phyloP scores from a whole-genome alignment of 2,888 invertebrate genomes.

The Papilio gigon region DNA sequence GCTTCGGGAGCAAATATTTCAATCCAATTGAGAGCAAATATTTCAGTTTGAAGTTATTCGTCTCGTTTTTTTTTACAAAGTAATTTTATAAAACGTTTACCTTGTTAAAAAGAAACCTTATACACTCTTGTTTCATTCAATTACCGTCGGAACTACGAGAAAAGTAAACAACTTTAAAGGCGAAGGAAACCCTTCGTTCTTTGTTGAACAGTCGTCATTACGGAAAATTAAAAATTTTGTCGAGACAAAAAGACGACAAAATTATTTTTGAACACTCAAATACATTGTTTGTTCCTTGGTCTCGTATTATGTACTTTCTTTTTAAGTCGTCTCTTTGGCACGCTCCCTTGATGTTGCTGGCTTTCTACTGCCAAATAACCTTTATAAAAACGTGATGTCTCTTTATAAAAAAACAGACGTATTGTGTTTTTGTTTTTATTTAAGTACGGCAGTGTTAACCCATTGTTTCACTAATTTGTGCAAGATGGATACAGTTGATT shows the following conservation, averaged over 20 bases:
- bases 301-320: not conserved
- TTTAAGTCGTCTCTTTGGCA: not conserved
- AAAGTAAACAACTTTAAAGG: slow-evolving; percentile 35
- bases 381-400: too few relatives aligned
- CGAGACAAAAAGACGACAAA: slow-evolving; percentile 8
- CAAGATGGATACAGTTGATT: too few relatives aligned
- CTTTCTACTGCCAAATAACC: too few relatives aligned
- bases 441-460: too few relatives aligned
- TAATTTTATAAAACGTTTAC: slow-evolving; percentile 24
- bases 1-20: too few relatives aligned
- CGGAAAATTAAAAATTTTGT: slow-evolving; percentile 36
- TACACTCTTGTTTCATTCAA: slow-evolving; percentile 33
- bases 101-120: slow-evolving; percentile 39
- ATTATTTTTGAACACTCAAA: slow-evolving; percentile 1
- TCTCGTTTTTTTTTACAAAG: slow-evolving; percentile 29
- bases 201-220: slow-evolving; percentile 17
- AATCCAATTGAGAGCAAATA: slow-evolving; percentile 16
- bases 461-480: too few relatives aligned
- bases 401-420: too few relatives aligned
- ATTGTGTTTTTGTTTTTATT: too few relatives aligned
- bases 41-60: slow-evolving; percentile 9
- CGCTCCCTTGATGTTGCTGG: not conserved
- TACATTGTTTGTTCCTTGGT: not conserved
- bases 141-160: slow-evolving; percentile 29
- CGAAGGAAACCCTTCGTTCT: slow-evolving; percentile 25